Percentiles rank a stretch among this genome's conserved stretches.
Conservation (phyloP, 2,113 vertebrate genomes). For the Gallinago media region DNA sequence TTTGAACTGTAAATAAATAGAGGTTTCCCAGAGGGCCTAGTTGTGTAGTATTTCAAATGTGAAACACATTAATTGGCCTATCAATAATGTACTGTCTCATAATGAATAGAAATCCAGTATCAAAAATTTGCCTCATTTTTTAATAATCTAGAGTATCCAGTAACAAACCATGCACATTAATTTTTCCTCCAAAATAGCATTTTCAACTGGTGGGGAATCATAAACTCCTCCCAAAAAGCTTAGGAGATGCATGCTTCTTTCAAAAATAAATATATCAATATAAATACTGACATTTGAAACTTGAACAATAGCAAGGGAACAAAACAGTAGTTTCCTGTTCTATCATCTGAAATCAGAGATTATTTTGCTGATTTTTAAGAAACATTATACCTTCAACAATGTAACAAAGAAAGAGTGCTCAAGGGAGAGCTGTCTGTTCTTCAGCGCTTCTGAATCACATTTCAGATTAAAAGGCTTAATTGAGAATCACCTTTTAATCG, state of each 20-base stretch:
- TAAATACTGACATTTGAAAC: neutral
- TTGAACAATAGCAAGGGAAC: neutral
- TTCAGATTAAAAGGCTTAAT: neutral
- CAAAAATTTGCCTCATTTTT: neutral
- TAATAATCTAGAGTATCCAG: neutral
- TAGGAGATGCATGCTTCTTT: neutral
- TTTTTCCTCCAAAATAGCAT: neutral
- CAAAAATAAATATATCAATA: neutral
- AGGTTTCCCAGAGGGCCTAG: neutral
- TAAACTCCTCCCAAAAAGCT: neutral
- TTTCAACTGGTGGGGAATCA: neutral
- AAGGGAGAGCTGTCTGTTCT: neutral
- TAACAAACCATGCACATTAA: neutral
- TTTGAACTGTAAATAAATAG: constrained; percentile 27
- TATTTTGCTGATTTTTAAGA: neutral
- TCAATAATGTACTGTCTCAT: neutral
- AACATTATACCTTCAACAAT: neutral
- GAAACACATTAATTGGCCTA: neutral
- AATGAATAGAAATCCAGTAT: neutral
- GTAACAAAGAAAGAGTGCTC: neutral
- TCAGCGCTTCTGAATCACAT: neutral
- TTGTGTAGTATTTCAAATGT: neutral
- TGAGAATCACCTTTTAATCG: neutral
- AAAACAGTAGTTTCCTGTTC: neutral
- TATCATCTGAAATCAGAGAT: neutral